Conservation (phyloP, 2,888 invertebrate species). For the Drosophila atripex region DNA sequence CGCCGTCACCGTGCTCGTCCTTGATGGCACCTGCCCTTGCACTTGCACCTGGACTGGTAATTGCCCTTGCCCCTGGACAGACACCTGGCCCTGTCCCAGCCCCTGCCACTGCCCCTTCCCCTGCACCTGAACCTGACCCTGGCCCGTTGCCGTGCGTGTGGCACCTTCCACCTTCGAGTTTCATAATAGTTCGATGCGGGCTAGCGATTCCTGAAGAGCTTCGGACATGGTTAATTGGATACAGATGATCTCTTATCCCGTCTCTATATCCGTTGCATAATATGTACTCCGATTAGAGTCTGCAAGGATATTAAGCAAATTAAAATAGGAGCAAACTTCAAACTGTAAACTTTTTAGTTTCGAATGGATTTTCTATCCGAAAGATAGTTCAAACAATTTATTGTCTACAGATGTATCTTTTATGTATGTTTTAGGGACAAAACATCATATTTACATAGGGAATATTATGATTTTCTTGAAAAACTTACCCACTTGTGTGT, state of each 20-base stretch:
- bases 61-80: slow-evolving; percentile 40
- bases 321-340: background rate
- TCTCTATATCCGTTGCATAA: slow-evolving; percentile 64
- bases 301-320: background rate
- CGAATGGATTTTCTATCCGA: background rate
- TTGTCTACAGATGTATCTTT: background rate
- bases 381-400: too few relatives aligned
- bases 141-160: slow-evolving; percentile 58
- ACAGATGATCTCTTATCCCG: background rate
- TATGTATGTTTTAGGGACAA: background rate
- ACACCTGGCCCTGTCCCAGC: slow-evolving; percentile 28
- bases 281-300: slow-evolving; percentile 24
- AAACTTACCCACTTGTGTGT: slow-evolving; percentile 29
- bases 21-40: slow-evolving; percentile 44
- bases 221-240: slow-evolving; percentile 47
- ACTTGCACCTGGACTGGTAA: slow-evolving; percentile 28
- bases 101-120: slow-evolving; percentile 36
- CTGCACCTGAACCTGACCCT: slow-evolving; percentile 45
- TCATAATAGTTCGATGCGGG: slow-evolving; percentile 67
- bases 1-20: slow-evolving; percentile 27
- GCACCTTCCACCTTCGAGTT: slow-evolving; percentile 68
- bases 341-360: background rate
- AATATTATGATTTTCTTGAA: background rate
- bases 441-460: background rate
- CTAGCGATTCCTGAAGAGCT: slow-evolving; percentile 42